Evolutionary conservation across 2,888 invertebrate species (phyloP).

Genomic region (Rhagophthalmus giganteus): DNA sequence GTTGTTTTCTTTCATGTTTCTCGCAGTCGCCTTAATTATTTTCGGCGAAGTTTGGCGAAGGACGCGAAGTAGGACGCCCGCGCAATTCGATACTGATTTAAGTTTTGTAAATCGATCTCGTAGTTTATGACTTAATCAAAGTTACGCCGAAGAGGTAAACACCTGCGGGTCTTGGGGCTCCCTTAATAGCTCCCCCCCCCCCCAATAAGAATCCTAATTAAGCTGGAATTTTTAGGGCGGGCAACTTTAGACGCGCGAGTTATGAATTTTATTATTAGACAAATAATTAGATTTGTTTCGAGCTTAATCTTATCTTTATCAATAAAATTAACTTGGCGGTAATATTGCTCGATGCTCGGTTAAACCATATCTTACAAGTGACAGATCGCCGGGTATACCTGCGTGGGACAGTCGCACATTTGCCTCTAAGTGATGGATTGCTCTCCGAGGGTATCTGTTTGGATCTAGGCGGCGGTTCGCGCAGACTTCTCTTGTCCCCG

Average conservation of each 20-base stretch:
- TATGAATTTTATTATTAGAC: background rate
- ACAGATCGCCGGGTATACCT: conserved; percentile 50
- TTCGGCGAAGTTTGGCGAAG: conserved; percentile 2
- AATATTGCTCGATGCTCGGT: conserved; percentile 43
- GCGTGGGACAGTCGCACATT: conserved; percentile 42
- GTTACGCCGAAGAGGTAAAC: conserved; percentile 22
- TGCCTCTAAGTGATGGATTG: conserved; percentile 51
- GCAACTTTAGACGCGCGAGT: background rate
- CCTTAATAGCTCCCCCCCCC: conserved; percentile 5
- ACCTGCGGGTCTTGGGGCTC: conserved; percentile 6
- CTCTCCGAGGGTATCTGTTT: conserved; percentile 38
- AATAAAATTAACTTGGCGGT: conserved; percentile 37
- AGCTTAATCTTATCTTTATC: conserved; percentile 9
- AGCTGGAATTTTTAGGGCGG: conserved; percentile 11
- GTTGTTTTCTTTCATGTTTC: conserved; percentile 8
- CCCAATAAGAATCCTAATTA: conserved; percentile 18
- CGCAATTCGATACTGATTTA: conserved; percentile 12
- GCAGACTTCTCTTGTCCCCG: conserved; percentile 10
- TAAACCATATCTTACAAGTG: conserved; percentile 47
- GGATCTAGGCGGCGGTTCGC: conserved; percentile 17
- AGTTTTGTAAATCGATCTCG: conserved; percentile 21
- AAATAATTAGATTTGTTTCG: background rate
- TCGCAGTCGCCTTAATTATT: conserved; percentile 12
- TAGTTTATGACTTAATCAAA: conserved; percentile 28
- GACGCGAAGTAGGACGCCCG: conserved; percentile 13